Conservation (phyloP, 2,797 vertebrate species). For the Phrynocephalus guinanensis region DNA sequence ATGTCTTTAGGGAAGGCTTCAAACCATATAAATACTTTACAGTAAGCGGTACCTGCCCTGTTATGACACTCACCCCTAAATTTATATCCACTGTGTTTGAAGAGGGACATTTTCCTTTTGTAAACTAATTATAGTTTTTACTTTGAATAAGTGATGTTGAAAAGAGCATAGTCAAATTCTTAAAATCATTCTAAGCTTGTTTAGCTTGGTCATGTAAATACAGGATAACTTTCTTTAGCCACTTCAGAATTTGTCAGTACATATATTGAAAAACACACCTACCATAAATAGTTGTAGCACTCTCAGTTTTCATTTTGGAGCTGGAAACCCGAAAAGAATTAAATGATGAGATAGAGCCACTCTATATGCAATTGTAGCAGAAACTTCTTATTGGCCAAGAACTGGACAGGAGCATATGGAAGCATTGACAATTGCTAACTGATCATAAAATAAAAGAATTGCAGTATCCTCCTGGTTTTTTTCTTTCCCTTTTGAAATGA, state of each 20-base stretch:
- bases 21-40: not conserved
- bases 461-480: slow-evolving; percentile 84
- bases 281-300: not conserved
- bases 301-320: slow-evolving; percentile 22
- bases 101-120: not conserved
- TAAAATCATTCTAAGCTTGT: slow-evolving; percentile 43
- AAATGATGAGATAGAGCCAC: slow-evolving; percentile 51
- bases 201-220: slow-evolving; percentile 6
- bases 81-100: not conserved
- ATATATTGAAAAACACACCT: too few species aligned
- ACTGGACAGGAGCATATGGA: slow-evolving; percentile 87
- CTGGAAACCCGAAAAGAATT: slow-evolving; percentile 15
- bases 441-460: slow-evolving; percentile 93
- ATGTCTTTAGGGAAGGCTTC: not conserved
- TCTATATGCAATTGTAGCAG: slow-evolving; percentile 82
- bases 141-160: not conserved
- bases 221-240: slow-evolving; percentile 36
- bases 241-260: not conserved
- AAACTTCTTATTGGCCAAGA: slow-evolving; percentile 89
- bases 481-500: slow-evolving; percentile 65
- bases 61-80: not conserved
- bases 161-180: slow-evolving; percentile 52
- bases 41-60: too few species aligned
- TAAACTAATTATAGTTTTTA: not conserved
- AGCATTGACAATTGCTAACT: slow-evolving; percentile 89